Conservation (phyloP, 2,113 vertebrate species). For the Saccopteryx leptura region DNA sequence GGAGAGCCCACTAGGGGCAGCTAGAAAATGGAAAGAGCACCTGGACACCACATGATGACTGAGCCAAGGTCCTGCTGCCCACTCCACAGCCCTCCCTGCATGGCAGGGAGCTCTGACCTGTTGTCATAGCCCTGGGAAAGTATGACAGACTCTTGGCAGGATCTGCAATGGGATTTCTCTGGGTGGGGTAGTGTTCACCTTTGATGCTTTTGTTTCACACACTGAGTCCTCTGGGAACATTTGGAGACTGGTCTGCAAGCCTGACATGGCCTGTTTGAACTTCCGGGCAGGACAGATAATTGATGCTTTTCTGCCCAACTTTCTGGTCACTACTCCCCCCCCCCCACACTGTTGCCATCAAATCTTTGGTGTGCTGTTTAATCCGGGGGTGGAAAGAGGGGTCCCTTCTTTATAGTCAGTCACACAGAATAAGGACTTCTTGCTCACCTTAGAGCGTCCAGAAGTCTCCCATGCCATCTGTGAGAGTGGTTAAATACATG, state of each 20-base stretch:
- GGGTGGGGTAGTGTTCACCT: background rate
- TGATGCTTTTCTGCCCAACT: background rate
- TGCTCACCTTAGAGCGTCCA: background rate
- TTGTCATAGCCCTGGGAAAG: background rate
- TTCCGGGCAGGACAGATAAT: no score
- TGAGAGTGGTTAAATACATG: background rate
- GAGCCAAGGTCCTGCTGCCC: no score
- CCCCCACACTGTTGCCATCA: background rate
- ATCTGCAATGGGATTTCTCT: background rate
- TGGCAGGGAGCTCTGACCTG: accelerated
- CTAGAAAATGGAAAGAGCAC: background rate
- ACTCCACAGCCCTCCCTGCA: background rate
- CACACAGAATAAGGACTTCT: background rate
- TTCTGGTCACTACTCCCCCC: background rate
- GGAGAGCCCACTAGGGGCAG: no score
- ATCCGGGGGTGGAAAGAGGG: background rate
- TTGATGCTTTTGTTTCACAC: background rate
- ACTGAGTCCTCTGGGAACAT: background rate
- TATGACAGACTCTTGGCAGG: background rate
- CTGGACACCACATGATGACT: no score
- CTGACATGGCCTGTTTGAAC: background rate
- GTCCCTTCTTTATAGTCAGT: background rate
- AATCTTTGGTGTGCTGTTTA: background rate
- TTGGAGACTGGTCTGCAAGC: background rate
- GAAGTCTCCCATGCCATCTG: background rate